Conservation (phyloP, 2,113 vertebrate species). For the Columba janthina region DNA sequence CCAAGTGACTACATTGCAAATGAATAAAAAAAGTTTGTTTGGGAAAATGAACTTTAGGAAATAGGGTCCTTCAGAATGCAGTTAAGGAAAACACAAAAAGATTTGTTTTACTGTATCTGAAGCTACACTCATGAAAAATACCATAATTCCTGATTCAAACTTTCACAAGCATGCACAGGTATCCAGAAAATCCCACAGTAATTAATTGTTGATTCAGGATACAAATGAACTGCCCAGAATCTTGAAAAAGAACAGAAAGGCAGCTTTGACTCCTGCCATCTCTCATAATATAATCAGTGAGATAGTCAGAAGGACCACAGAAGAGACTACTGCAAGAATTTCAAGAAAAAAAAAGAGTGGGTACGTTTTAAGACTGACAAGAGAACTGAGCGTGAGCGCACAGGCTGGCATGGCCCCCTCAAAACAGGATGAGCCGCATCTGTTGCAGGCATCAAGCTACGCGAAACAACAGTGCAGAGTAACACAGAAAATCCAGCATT, state of each 20-base stretch:
- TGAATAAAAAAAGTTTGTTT: not conserved
- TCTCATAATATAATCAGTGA: not conserved
- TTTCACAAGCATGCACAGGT: not conserved
- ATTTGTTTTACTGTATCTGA: not conserved
- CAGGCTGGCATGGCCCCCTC: not conserved
- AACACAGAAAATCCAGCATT: not conserved
- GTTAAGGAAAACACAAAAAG: accelerated
- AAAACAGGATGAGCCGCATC: not conserved
- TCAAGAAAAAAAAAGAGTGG: not conserved
- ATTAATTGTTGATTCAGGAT: not conserved
- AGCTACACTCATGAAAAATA: not conserved
- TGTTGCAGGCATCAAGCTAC: not conserved
- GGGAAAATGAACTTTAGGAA: not conserved
- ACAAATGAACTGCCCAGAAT: not conserved
- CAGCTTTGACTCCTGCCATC: not conserved
- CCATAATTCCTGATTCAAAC: not conserved
- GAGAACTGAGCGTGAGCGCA: not conserved
- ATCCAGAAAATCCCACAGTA: not conserved
- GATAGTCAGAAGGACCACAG: not conserved
- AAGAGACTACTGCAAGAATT: not conserved
- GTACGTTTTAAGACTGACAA: not conserved
- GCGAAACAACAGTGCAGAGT: not conserved
- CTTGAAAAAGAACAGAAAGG: not conserved
- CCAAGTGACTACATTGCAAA: not conserved
- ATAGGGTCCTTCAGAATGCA: not conserved